phyloP scores from a whole-genome alignment of 2,888 invertebrate genomes.

The Dinocampus coccinellae region DNA sequence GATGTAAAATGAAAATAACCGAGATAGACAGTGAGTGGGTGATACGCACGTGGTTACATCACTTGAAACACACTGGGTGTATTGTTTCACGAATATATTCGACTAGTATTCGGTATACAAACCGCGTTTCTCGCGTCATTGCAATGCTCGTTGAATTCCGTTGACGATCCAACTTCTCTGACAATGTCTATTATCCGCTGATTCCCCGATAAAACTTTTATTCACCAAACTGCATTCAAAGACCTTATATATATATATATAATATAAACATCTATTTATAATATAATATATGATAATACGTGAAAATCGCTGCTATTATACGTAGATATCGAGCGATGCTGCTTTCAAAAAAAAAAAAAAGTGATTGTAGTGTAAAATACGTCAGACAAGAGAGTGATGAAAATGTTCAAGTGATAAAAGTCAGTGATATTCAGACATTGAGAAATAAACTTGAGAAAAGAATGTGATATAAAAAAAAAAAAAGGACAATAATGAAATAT shows the following conservation, averaged over 20 bases:
- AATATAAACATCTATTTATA: too few relatives aligned
- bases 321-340: too few relatives aligned
- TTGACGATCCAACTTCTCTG: conserved; percentile 5
- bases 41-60: neutral
- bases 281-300: too few relatives aligned
- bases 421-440: neutral
- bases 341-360: neutral
- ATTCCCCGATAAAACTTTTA: neutral
- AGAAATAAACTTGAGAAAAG: neutral
- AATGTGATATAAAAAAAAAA: neutral
- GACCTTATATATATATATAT: neutral
- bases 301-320: too few relatives aligned
- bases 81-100: conserved; percentile 30
- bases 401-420: neutral
- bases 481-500: neutral
- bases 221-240: neutral
- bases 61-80: neutral
- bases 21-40: neutral
- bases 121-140: conserved; percentile 29
- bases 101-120: conserved; percentile 20
- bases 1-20: neutral
- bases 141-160: conserved; percentile 26
- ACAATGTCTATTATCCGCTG: conserved; percentile 29
- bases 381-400: neutral
- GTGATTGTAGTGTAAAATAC: neutral